Percentiles rank a stretch among this genome's conserved stretches.
phyloP scores from a whole-genome alignment of 2,797 vertebrate genomes.

The Poliocrania exsul region DNA sequence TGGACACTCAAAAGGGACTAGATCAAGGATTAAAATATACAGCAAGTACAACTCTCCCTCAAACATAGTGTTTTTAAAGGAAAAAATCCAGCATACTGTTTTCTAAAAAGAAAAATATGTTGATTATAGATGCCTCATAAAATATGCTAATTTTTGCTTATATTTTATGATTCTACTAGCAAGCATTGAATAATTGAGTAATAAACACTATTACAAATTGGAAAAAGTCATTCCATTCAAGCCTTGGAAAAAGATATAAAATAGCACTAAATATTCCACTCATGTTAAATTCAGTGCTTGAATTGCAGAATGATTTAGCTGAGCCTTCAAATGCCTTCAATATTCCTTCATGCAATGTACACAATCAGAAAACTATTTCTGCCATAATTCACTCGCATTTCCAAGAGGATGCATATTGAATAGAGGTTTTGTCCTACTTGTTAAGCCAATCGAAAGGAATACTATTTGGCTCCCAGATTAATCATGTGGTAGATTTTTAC shows the following conservation, averaged over 20 bases:
- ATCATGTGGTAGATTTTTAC: background rate
- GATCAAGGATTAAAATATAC: background rate
- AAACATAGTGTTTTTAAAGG: background rate
- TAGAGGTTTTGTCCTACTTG: background rate
- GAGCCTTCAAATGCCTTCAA: constrained; percentile 24
- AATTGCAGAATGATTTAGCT: constrained; percentile 31
- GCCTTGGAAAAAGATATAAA: background rate
- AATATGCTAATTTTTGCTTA: background rate
- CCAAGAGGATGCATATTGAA: background rate
- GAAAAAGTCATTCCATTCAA: constrained; percentile 48
- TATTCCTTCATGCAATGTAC: background rate
- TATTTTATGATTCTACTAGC: constrained; percentile 6
- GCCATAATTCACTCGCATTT: background rate
- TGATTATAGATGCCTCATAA: background rate
- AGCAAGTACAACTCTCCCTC: background rate
- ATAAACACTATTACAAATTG: background rate
- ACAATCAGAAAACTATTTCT: constrained; percentile 7
- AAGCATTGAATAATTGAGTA: constrained; percentile 21
- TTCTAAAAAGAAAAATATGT: background rate
- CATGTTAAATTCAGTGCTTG: background rate
- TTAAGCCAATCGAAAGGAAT: background rate
- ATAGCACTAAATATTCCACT: constrained; percentile 5
- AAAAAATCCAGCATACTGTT: background rate
- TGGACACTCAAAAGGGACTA: background rate
- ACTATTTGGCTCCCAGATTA: background rate